phyloP scores from a whole-genome alignment of 2,797 vertebrate genomes.

The Poecilia gillii region DNA sequence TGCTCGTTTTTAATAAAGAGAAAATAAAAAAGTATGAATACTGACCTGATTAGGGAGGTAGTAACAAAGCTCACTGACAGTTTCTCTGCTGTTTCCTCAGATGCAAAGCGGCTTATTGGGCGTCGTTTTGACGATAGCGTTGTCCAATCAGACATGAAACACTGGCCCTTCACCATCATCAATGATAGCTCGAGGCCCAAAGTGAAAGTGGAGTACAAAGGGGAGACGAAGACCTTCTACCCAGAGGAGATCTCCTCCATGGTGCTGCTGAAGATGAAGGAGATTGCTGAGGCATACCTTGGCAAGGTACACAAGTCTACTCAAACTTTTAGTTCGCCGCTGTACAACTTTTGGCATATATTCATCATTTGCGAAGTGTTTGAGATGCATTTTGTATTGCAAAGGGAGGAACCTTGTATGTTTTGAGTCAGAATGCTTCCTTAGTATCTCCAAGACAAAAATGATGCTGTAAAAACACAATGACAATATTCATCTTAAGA shows the following conservation, averaged over 20 bases:
- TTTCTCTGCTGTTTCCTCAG: conserved; percentile 63
- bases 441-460: neutral
- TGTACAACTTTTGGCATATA: too few relatives aligned
- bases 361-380: neutral
- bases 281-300: conserved; percentile 82
- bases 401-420: neutral
- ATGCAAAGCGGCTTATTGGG: conserved; percentile 94
- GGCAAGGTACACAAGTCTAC: conserved; percentile 72
- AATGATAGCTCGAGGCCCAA: conserved; percentile 76
- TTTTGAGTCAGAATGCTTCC: neutral
- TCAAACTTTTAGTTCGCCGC: neutral
- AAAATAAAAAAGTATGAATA: neutral
- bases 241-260: conserved; percentile 85
- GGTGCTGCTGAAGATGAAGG: conserved; percentile 83
- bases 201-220: conserved; percentile 83
- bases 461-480: neutral
- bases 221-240: conserved; percentile 80
- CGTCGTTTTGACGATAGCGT: conserved; percentile 91
- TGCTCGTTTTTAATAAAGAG: too few relatives aligned
- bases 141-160: conserved; percentile 84
- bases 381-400: neutral
- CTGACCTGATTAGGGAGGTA: neutral
- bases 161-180: conserved; percentile 82
- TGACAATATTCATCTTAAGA: neutral
- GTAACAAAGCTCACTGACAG: neutral